Base-by-base conservation (phyloP, 2,113 vertebrate genomes). In the Coptodon rendalli region DNA sequence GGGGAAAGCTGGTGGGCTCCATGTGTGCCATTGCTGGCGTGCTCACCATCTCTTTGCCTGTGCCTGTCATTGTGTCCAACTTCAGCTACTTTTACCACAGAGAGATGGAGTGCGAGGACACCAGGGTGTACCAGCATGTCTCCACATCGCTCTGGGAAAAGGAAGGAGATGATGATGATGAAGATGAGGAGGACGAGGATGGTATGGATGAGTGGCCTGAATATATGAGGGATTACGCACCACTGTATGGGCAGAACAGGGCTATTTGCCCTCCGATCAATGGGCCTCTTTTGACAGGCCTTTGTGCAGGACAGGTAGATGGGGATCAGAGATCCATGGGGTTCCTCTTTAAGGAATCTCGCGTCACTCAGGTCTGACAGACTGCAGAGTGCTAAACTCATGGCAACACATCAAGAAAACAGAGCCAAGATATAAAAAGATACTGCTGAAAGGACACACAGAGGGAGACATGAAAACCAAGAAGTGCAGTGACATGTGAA, bases 61-160 rank as follows among this genome's bases (percentile, higher is more conserved):
- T 99, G 50, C 98, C 98, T 0, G 98, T 98, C 92, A 99, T 99
- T 2, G 98, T 99, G 89, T 99, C 98, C 90, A 99, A 99, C 93
- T 99, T 99, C 94, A 98, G 98, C 92, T 99, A 98, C 89, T 99
- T 99, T 95, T 98, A 99, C 89, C 98, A 98, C 90, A 93, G 98
- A 7, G 98, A 96, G 90, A 97, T 95, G 19, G 97, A 98, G 85
- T 96, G 97, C 0, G 97, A 96, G 91, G 97, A 97, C 68, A 96
- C 89, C 0, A 96, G 95, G 1, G 95, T 97, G 85, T 98, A 96
- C 87, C 92, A 91, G 6, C 98, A 98, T 0, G 94, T 98, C 85
- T 81, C 94, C 90, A 97, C 96, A 0, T 95, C 93, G 0, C 80
- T 97, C 24, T 97, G 97, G 95, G 97, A 97, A 59, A 95, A 96